Evolutionary conservation across 2,113 vertebrate species (phyloP).

Genomic region (Aix galericulata): DNA sequence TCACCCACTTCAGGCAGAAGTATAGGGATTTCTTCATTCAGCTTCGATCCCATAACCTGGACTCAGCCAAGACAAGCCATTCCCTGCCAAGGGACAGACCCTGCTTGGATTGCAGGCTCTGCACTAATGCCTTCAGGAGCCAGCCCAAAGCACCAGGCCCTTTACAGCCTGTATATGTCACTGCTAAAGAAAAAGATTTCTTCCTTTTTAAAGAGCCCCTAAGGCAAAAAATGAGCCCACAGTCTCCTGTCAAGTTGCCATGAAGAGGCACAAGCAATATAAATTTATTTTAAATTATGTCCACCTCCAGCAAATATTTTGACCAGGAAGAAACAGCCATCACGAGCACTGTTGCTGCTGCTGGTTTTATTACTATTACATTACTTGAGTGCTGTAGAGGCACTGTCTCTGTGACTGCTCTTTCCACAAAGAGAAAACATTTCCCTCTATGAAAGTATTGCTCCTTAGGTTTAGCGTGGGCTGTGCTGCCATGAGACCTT

Average conservation of each 20-base stretch:
- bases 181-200: not conserved
- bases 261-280: not conserved
- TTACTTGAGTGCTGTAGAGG: not conserved
- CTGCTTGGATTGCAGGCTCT: not conserved
- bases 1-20: not conserved
- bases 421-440: not conserved
- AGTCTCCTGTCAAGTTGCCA: not conserved
- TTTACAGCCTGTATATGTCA: not conserved
- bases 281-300: not conserved
- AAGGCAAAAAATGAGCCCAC: not conserved
- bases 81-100: not conserved
- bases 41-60: not conserved
- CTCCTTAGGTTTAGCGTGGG: not conserved
- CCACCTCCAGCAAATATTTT: not conserved
- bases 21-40: not conserved
- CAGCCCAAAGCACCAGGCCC: not conserved
- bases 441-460: not conserved
- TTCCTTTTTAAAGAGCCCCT: not conserved
- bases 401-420: not conserved
- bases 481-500: not conserved
- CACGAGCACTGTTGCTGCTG: not conserved
- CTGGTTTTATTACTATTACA: not conserved
- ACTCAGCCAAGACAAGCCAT: not conserved
- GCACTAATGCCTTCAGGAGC: not conserved
- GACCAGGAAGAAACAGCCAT: not conserved